Percentiles rank a stretch among this genome's conserved stretches.
These are phyloP conservation scores for Ganaspis sp. DNA, from an alignment of 1,140 invertebrate species.

Conservation along the genomic window DNA sequence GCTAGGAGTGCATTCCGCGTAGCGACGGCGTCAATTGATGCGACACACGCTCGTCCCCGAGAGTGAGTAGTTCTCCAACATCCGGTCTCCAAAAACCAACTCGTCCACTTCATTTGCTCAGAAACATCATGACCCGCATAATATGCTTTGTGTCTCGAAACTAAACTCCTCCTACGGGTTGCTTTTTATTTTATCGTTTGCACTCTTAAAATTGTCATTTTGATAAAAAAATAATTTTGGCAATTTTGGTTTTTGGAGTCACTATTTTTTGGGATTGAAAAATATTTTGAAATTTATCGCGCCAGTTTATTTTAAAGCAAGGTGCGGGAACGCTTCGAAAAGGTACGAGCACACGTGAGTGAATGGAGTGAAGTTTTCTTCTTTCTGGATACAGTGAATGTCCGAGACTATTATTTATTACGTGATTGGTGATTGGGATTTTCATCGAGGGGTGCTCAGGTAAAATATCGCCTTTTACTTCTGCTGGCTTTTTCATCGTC, in stretches of 20 bases:
- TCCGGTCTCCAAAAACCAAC: conserved; percentile 16
- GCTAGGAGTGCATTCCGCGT: conserved; percentile 61
- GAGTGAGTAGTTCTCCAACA: conserved; percentile 6
- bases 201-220: too few species aligned
- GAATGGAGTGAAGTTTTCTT: conserved; percentile 18
- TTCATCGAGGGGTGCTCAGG: neutral
- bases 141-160: neutral
- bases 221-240: too few species aligned
- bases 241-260: too few species aligned
- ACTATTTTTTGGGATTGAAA: too few species aligned
- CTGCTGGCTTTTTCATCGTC: too few species aligned
- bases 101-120: neutral
- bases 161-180: neutral
- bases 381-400: neutral
- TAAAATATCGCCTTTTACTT: neutral
- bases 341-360: conserved; percentile 15
- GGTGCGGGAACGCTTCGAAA: neutral
- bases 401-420: neutral
- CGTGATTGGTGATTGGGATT: conserved; percentile 14
- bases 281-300: neutral
- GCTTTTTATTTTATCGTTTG: neutral
- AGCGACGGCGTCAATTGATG: conserved; percentile 45
- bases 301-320: too few species aligned
- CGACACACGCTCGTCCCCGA: conserved; percentile 2
- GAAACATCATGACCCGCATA: conserved; percentile 16